Percentiles rank a stretch among this genome's conserved stretches.
Conservation (phyloP, 2,113 vertebrate species). For the Zeus faber region DNA sequence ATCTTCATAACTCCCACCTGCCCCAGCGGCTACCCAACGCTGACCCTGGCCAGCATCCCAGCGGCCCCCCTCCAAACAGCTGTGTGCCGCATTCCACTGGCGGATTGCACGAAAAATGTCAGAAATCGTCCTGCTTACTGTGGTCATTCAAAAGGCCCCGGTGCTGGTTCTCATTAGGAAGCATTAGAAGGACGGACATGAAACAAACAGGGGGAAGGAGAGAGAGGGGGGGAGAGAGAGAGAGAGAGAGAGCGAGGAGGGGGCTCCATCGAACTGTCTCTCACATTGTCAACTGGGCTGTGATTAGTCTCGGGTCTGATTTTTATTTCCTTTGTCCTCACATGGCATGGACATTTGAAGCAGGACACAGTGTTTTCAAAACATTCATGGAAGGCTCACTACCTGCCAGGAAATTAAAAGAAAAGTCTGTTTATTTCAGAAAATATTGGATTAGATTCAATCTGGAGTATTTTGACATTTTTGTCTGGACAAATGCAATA, state of each 20-base stretch:
- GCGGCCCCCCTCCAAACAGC: constrained; percentile 57
- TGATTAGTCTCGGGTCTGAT: constrained; percentile 17
- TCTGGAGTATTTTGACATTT: constrained; percentile 12
- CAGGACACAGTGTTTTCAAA: constrained; percentile 32
- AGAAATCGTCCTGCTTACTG: constrained; percentile 60
- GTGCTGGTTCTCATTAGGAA: constrained; percentile 66
- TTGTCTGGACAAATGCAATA: constrained; percentile 13
- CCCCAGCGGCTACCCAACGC: constrained; percentile 61
- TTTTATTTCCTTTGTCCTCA: constrained; percentile 24
- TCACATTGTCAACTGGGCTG: constrained; percentile 19
- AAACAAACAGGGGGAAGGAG: not conserved
- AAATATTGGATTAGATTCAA: constrained; percentile 14
- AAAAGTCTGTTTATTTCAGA: constrained; percentile 1
- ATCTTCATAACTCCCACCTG: constrained; percentile 54
- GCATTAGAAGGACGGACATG: constrained; percentile 50
- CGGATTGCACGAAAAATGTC: constrained; percentile 58
- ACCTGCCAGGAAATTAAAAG: constrained; percentile 25
- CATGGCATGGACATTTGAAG: constrained; percentile 25
- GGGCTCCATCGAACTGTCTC: constrained; percentile 23
- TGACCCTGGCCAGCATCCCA: constrained; percentile 59
- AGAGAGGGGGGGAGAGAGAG: constrained; percentile 1
- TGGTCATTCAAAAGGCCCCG: constrained; percentile 48
- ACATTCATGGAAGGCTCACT: constrained; percentile 18
- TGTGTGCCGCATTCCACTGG: constrained; percentile 66
- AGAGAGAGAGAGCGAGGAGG: constrained; percentile 4